Conservation (phyloP, 2,113 vertebrate species). For the Oryzias curvinotus region DNA sequence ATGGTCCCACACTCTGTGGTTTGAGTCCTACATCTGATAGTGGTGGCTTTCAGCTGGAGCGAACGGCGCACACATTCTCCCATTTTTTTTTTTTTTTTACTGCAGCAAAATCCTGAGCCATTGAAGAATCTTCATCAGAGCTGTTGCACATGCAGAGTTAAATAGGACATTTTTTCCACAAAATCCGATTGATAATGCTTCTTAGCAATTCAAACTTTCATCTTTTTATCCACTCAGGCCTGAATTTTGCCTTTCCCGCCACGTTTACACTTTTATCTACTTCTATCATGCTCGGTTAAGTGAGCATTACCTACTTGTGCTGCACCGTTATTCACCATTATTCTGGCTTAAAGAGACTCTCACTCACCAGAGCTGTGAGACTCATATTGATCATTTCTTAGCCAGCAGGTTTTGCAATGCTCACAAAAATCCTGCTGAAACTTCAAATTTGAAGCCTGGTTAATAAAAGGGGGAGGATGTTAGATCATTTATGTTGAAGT, state of each 20-base stretch:
- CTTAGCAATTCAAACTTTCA: conserved; percentile 31
- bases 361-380: conserved; percentile 34
- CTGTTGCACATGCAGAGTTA: conserved; percentile 16
- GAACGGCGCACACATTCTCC: conserved; percentile 57
- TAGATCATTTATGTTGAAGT: conserved; percentile 58
- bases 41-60: conserved; percentile 69
- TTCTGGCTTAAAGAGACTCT: conserved; percentile 62
- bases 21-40: conserved; percentile 76
- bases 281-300: conserved; percentile 44
- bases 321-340: conserved; percentile 41
- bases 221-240: conserved; percentile 46
- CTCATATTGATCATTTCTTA: conserved; percentile 49
- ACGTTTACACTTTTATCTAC: conserved; percentile 53
- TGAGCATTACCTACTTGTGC: conserved; percentile 64
- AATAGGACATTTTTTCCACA: conserved; percentile 10
- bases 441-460: conserved; percentile 30
- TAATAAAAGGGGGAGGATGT: conserved; percentile 48
- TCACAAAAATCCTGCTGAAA: conserved; percentile 46
- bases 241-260: conserved; percentile 32
- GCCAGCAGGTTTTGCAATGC: conserved; percentile 56
- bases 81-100: conserved; percentile 62
- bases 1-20: conserved; percentile 74
- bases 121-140: conserved; percentile 44
- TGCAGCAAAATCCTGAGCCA: conserved; percentile 36
- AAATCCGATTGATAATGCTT: conserved; percentile 28